phyloP scores from a whole-genome alignment of 1,140 invertebrate genomes.

The Drosophila leontia region DNA sequence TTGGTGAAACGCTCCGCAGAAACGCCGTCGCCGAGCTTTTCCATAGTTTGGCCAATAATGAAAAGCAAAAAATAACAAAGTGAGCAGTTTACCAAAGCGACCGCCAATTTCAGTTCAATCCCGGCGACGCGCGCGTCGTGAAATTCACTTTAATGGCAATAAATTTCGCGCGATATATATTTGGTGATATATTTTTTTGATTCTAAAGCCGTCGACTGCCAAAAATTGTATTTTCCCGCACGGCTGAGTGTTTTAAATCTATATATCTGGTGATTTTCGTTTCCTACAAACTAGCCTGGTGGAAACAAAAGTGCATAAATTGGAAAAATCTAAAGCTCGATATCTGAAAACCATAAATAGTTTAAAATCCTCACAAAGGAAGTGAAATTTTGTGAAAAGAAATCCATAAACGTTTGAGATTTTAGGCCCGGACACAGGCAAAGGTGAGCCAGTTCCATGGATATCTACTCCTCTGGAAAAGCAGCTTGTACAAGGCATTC shows the following conservation, averaged over 20 bases:
- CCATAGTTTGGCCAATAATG: slow-evolving; percentile 61
- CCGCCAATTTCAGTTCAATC: slow-evolving; percentile 57
- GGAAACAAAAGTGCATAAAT: slow-evolving; percentile 17
- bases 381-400: slow-evolving; percentile 2
- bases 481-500: slow-evolving; percentile 14
- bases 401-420: slow-evolving; percentile 6
- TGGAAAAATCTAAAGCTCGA: background rate
- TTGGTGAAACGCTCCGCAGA: slow-evolving; percentile 61
- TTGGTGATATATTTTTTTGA: slow-evolving; percentile 16
- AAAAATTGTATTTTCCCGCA: slow-evolving; percentile 9
- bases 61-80: slow-evolving; percentile 56
- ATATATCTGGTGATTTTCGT: slow-evolving; percentile 6
- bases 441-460: slow-evolving; percentile 14
- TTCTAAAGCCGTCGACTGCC: background rate
- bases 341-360: slow-evolving; percentile 1
- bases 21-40: slow-evolving; percentile 55
- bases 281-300: slow-evolving; percentile 7
- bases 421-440: background rate
- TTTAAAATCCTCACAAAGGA: background rate
- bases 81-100: slow-evolving; percentile 49
- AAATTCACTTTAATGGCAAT: slow-evolving; percentile 7
- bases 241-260: background rate
- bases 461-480: background rate
- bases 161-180: slow-evolving; percentile 16
- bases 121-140: slow-evolving; percentile 23